phyloP scores from a whole-genome alignment of 1,140 invertebrate genomes.

The Drosophila varians region DNA sequence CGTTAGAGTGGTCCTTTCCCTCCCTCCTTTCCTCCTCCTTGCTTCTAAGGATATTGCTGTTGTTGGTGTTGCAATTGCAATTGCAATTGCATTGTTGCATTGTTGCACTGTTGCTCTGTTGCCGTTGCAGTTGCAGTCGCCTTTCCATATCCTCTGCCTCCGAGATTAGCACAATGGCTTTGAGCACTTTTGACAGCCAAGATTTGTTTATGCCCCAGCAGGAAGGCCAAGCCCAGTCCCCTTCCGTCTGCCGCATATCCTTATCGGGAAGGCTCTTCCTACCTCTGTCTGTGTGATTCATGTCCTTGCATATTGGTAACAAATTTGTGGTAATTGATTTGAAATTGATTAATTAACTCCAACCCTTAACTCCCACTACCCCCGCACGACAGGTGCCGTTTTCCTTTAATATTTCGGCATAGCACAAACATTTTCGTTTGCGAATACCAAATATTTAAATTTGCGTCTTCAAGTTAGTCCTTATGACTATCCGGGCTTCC shows the following conservation, averaged over 20 bases:
- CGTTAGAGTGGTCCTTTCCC: slow-evolving; percentile 57
- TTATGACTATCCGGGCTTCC: slow-evolving; percentile 6
- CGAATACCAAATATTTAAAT: not conserved
- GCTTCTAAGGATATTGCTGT: no score
- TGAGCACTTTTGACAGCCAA: slow-evolving; percentile 81
- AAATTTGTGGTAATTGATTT: slow-evolving; percentile 81
- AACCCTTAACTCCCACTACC: no score
- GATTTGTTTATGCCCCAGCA: slow-evolving; percentile 70
- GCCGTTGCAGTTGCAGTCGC: slow-evolving; percentile 1
- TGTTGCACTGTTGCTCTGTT: not conserved
- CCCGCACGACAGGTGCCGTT: not conserved
- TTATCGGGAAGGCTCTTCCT: slow-evolving; percentile 44
- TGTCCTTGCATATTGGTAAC: slow-evolving; percentile 82
- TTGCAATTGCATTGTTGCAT: slow-evolving; percentile 19
- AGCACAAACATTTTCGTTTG: not conserved
- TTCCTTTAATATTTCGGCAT: no score
- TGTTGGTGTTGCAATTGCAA: slow-evolving; percentile 6
- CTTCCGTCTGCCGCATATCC: slow-evolving; percentile 2
- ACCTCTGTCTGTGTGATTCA: slow-evolving; percentile 52
- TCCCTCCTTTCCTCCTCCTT: no score
- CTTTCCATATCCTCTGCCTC: not conserved
- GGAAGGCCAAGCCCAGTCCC: not conserved
- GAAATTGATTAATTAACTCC: slow-evolving; percentile 80
- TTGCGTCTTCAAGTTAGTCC: not conserved
- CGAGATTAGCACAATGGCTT: slow-evolving; percentile 80